Percentiles rank a stretch among this genome's conserved stretches.
phyloP scores from a whole-genome alignment of 1,140 invertebrate genomes.

The Ips typographus region DNA sequence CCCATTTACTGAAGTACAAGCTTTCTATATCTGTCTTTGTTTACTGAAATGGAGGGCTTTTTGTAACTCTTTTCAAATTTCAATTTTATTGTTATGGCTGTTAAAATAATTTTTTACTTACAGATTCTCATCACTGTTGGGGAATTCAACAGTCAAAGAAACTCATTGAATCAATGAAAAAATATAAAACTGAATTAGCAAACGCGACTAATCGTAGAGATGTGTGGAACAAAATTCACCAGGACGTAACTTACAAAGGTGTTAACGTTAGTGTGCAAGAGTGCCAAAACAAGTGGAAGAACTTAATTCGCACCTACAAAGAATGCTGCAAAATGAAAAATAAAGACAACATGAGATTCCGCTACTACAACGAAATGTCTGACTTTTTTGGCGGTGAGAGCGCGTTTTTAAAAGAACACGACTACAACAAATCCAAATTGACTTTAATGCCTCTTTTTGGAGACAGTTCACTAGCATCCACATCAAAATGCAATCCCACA shows the following conservation, averaged over 20 bases:
- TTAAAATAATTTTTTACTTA: slow-evolving; percentile 12
- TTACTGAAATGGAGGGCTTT: too few species aligned
- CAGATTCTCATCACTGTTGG: slow-evolving; percentile 33
- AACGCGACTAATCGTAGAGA: slow-evolving; percentile 19
- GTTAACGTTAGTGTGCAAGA: slow-evolving; percentile 26
- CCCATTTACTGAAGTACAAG: not conserved
- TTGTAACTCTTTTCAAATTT: not conserved
- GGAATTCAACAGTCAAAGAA: slow-evolving; percentile 25
- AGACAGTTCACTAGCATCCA: not conserved
- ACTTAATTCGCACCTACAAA: slow-evolving; percentile 29
- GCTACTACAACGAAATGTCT: slow-evolving; percentile 33
- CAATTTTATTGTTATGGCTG: too few species aligned
- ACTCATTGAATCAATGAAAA: slow-evolving; percentile 26
- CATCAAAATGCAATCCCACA: not conserved
- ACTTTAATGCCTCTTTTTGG: slow-evolving; percentile 17
- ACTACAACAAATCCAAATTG: slow-evolving; percentile 27
- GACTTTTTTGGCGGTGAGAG: slow-evolving; percentile 31
- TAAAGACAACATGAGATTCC: slow-evolving; percentile 30
- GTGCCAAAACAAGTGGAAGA: slow-evolving; percentile 36
- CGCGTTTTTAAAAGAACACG: slow-evolving; percentile 21
- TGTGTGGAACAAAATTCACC: slow-evolving; percentile 29
- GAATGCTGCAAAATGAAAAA: slow-evolving; percentile 35
- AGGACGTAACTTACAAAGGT: slow-evolving; percentile 23
- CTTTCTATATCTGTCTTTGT: too few species aligned
- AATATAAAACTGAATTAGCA: slow-evolving; percentile 26